Evolutionary conservation across 2,888 invertebrate genomes (phyloP).

Genomic region (Lymantria monacha): DNA sequence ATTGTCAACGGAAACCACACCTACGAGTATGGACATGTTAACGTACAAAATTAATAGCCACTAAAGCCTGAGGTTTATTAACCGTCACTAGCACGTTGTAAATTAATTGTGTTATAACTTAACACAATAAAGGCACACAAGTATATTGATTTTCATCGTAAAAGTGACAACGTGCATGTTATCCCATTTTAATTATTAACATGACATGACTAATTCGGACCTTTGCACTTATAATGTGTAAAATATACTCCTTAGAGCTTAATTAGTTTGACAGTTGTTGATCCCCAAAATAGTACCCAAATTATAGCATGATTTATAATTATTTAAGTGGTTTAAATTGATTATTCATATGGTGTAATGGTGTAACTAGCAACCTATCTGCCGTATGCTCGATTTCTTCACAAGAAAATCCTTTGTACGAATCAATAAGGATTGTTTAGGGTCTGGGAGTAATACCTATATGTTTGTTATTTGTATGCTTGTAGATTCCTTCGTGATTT

Average conservation of each 20-base stretch:
- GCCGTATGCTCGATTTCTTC: neutral
- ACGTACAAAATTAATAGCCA: conserved; percentile 28
- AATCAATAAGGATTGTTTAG: neutral
- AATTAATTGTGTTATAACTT: conserved; percentile 38
- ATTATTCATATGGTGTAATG: neutral
- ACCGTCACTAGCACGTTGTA: conserved; percentile 19
- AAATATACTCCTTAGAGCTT: conserved; percentile 38
- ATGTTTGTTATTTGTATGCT: neutral
- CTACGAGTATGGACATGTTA: conserved; percentile 10
- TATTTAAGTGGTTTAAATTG: neutral
- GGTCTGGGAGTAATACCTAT: neutral
- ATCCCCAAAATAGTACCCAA: neutral
- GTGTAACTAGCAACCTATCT: neutral
- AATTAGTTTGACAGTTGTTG: conserved; percentile 34
- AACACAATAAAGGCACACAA: conserved; percentile 23
- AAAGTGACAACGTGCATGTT: conserved; percentile 21
- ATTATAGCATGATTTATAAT: neutral
- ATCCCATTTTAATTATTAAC: conserved; percentile 36
- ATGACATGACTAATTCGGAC: conserved; percentile 37
- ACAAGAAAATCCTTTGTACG: neutral
- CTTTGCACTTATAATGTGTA: conserved; percentile 28
- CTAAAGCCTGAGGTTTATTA: conserved; percentile 38
- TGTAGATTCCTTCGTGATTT: neutral
- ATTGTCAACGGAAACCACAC: too few species aligned
- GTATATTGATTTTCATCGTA: neutral